A percentile compares a stretch with the other conserved stretches of the same genome.
phyloP scores from a whole-genome alignment of 2,888 invertebrate species.

The Busseola fusca region DNA sequence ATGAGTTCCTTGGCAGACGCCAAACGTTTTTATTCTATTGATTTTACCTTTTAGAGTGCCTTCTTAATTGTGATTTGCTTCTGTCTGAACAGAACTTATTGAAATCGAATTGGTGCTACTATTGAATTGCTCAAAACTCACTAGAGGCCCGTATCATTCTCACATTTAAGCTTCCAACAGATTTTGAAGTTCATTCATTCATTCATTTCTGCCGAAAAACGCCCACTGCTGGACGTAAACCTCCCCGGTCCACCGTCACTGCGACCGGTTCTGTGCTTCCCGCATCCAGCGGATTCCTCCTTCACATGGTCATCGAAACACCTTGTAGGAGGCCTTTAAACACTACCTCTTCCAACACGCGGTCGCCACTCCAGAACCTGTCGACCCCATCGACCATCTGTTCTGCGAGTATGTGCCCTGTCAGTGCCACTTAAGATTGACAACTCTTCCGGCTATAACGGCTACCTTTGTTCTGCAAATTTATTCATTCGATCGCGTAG shows the following conservation, averaged over 20 bases:
- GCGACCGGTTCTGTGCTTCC: not conserved
- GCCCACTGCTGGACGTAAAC: not conserved
- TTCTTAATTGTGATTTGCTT: not conserved
- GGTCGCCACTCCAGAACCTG: not conserved
- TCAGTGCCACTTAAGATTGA: not conserved
- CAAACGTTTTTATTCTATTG: constrained; percentile 25
- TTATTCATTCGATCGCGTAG: too few species aligned
- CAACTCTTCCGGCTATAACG: not conserved
- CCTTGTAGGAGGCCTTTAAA: not conserved
- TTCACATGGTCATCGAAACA: not conserved
- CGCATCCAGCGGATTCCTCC: not conserved
- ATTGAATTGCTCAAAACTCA: not conserved
- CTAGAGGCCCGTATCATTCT: not conserved
- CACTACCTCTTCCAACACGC: not conserved
- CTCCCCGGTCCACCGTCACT: not conserved
- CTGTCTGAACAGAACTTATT: not conserved
- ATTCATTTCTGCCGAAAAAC: not conserved
- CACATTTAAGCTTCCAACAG: not conserved
- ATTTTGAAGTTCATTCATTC: not conserved
- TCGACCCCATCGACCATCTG: not conserved
- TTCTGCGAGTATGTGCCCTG: not conserved
- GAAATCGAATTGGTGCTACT: not conserved
- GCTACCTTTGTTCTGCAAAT: not conserved
- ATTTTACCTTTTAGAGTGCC: constrained; percentile 9
- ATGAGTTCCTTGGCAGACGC: constrained; percentile 28